Base-by-base conservation (phyloP, 2,113 vertebrate species). In the Dipodomys spectabilis region DNA sequence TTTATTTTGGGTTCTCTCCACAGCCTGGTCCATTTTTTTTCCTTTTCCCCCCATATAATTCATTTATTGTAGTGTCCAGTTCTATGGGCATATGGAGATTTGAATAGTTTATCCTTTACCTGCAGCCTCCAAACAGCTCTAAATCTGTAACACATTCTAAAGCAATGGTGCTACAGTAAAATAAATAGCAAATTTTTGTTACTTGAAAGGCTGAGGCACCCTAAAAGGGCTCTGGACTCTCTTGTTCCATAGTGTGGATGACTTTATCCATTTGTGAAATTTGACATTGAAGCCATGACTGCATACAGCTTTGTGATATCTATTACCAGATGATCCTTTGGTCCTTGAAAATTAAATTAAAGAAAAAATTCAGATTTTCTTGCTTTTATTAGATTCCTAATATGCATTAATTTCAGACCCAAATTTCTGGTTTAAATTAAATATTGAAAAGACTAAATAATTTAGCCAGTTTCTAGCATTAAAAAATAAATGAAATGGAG, bases 381-480 rank as follows among this genome's bases (percentile, higher is more conserved):
- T 30, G 6, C 45, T 89, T 23, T 65, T 9, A 49, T 85, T 82
- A 49, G 18, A 35, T 68, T 92, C 2, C 25, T 89, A 68, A 64
- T 39, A 72, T 11, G 75, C 30, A 77, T 90, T 95, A 25, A 77
- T 86, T 94, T 74, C 32, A 27, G 49, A 89, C 53, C 15, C 62
- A 93, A 64, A n/a, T 82, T 68, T 94, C 25, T 23, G 27, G 28
- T 77, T 86, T 90, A 64, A 60, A 81, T 86, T 90, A 64, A 60
- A 81, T 78, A 4, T 32, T 87, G 35, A 84, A 69, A 91, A 86
- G 53, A 73, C 57, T 79, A 49, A 79, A 84, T 53, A 86, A 72
- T 35, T 15, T 89, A 86, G 60, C 30, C 49, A 30, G 69, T 57
- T 91, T 74, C n/a, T 39, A 86, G 7, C 32, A 79, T 83, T 81